Base-by-base conservation (phyloP, 2,797 vertebrate species). In the Urophycis tenuis region DNA sequence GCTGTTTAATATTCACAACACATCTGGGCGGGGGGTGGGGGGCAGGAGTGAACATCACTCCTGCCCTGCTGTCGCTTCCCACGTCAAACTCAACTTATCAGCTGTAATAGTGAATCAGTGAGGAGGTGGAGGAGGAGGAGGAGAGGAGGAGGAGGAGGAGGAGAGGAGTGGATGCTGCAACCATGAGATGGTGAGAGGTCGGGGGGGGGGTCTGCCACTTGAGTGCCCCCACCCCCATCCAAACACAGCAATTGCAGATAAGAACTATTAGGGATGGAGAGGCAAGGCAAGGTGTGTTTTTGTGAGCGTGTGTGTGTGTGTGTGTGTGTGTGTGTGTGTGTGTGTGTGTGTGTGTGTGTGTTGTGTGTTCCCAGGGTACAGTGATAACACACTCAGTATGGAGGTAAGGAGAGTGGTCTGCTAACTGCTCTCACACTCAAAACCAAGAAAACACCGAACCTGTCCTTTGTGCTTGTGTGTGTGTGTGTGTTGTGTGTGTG, bases 1-100 rank as follows among this genome's bases (percentile, higher is more conserved):
- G 71, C 81, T 36, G 49, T 78, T 90, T 82, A 85, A 83, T 78
- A 85, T 87, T 87, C 80, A 84, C 72, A 15, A 72, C 74, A 75
- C 71, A 74, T 17, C 30, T 0, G 11, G n/a, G 53, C 8, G 53
- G 49, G 49, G 15, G 53, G 53, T 22, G 53, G 41, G 14, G 41
- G 41, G 14, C 11, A 9, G 36, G 36, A 9, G 41, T 53, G 45
- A 53, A 67, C 25, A 67, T 67, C 25, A 67, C n/a, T 67, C 25
- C 53, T 60, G 25, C 29, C 60, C 60, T 25, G 7, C 53, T 49
- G 45, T 49, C 45, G 17, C 53, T 60, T 29, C 25, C 9, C 9
- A 29, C 60, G 10, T 67, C 53, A 60, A n/a, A 60, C 17, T 60
- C 53, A 60, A 60, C 53, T 60, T 60, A 60, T 60, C 53, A 60